These are phyloP conservation scores for Cossypha heuglini DNA, from an alignment of 2,797 vertebrate species.

Conservation along the genomic window DNA sequence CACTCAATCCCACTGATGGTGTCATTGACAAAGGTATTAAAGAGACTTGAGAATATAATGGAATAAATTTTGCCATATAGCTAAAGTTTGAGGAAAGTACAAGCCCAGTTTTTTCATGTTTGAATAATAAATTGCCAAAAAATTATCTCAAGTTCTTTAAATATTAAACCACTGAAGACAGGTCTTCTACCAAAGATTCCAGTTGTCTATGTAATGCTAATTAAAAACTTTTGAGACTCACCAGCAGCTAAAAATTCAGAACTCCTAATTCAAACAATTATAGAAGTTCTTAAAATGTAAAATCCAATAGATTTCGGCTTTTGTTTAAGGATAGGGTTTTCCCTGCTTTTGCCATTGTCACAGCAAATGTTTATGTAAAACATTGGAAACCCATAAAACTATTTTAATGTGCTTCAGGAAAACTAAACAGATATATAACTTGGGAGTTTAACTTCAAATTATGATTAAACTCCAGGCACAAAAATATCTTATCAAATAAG, in stretches of 20 bases:
- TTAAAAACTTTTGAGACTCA: neutral
- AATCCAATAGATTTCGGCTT: neutral
- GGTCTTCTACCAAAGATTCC: neutral
- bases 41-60: neutral
- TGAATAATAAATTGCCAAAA: neutral
- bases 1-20: neutral
- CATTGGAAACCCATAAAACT: neutral
- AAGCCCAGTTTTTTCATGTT: neutral
- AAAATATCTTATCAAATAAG: neutral
- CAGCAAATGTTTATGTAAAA: neutral
- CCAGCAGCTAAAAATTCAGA: neutral
- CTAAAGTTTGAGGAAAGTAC: neutral
- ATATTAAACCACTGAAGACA: neutral
- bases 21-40: neutral
- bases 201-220: neutral
- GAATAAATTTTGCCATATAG: neutral
- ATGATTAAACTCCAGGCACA: neutral
- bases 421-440: neutral
- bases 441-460: neutral
- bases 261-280: neutral
- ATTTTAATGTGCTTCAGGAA: neutral
- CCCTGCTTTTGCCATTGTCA: neutral
- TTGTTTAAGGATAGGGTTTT: neutral
- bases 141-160: neutral
- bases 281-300: neutral